A percentile compares a stretch with the other conserved stretches of the same genome.
Evolutionary conservation across 2,797 vertebrate species (phyloP).

Genomic region (Lacerta bilineata): DNA sequence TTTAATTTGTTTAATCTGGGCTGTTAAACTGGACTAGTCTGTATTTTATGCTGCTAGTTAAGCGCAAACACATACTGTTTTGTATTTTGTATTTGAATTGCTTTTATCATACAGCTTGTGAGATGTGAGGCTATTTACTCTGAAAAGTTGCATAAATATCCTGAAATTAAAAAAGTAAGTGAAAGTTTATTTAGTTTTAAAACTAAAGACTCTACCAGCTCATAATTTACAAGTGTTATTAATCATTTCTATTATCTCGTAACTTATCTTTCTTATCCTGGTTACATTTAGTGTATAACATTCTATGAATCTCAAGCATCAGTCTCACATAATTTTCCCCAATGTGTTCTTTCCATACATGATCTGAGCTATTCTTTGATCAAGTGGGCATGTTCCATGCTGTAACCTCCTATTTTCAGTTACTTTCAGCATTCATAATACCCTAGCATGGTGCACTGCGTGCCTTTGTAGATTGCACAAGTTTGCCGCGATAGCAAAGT

Average conservation of each 20-base stretch:
- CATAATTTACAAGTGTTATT: neutral
- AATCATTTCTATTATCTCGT: neutral
- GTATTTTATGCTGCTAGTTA: neutral
- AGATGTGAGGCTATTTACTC: too few relatives aligned
- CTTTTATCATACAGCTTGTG: neutral
- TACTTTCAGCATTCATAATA: neutral
- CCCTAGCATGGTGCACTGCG: neutral
- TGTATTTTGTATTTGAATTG: neutral
- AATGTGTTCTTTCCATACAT: neutral
- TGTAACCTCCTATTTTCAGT: neutral
- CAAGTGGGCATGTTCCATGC: neutral
- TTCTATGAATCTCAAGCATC: neutral
- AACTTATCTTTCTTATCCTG: neutral
- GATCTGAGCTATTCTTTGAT: neutral
- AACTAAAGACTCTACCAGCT: neutral
- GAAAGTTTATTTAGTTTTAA: neutral
- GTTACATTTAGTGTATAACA: neutral
- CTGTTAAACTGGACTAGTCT: neutral
- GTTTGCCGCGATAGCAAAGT: neutral
- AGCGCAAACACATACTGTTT: neutral
- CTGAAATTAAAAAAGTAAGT: constrained; percentile 4
- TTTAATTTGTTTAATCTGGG: neutral
- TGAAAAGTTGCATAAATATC: neutral
- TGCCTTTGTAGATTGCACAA: neutral
- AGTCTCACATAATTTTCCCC: neutral